Conservation (phyloP, 2,797 vertebrate species). For the Enteromius fasciolatus region DNA sequence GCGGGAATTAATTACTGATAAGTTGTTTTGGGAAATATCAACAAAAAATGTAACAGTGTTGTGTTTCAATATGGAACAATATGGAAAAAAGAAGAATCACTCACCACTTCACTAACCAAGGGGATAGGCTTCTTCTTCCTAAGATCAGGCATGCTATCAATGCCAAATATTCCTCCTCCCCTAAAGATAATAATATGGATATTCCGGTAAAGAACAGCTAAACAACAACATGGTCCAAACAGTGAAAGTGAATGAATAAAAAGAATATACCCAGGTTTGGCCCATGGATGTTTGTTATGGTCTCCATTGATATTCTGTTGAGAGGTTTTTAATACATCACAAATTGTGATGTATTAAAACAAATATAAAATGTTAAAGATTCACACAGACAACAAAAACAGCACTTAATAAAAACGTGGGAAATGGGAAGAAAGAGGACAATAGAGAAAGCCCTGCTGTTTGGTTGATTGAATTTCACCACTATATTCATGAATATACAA, state of each 20-base stretch:
- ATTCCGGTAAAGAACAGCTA: conserved; percentile 62
- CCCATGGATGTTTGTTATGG: conserved; percentile 43
- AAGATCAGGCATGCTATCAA: conserved; percentile 96
- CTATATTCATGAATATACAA: conserved; percentile 4
- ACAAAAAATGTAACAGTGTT: neutral
- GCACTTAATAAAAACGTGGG: neutral
- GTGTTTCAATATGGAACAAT: neutral
- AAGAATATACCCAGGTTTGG: conserved; percentile 48
- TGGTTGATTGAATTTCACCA: conserved; percentile 73
- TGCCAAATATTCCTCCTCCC: conserved; percentile 88
- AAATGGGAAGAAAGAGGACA: neutral
- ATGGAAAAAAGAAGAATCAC: conserved; percentile 55
- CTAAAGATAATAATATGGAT: conserved; percentile 69
- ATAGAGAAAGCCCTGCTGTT: conserved; percentile 11
- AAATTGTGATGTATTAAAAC: conserved; percentile 1
- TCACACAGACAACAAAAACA: neutral
- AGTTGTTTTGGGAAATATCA: neutral
- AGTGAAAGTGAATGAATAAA: conserved; percentile 33
- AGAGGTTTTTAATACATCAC: neutral
- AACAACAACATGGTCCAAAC: conserved; percentile 64
- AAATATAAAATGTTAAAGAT: neutral
- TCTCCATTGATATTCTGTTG: conserved; percentile 51
- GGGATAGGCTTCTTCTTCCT: conserved; percentile 91
- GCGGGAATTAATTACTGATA: neutral
- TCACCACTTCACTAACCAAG: conserved; percentile 96